Evolutionary conservation across 2,113 vertebrate genomes (phyloP).

Genomic region (Phaethon lepturus): DNA sequence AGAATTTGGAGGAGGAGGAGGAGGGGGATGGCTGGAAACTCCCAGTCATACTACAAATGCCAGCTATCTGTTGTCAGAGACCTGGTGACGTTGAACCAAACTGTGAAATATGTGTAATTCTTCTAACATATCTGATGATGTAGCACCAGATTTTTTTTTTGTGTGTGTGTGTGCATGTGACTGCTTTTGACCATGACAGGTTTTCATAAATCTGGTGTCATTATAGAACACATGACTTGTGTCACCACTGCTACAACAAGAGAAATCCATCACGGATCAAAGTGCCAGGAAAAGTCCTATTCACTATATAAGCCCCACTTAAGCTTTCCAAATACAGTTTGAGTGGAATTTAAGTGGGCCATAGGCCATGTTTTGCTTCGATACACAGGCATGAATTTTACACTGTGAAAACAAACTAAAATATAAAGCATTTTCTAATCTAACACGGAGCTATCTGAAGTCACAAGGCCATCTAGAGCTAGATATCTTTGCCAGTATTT

Average conservation of each 20-base stretch:
- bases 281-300: conserved; percentile 54
- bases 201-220: conserved; percentile 68
- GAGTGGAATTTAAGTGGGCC: conserved; percentile 55
- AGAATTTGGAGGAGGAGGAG: conserved; percentile 38
- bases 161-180: background rate
- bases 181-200: conserved; percentile 55
- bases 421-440: conserved; percentile 15
- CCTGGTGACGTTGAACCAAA: conserved; percentile 45
- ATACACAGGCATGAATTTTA: conserved; percentile 6
- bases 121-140: conserved; percentile 39
- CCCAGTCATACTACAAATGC: background rate
- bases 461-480: conserved; percentile 61
- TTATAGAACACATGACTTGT: conserved; percentile 63
- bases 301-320: conserved; percentile 27
- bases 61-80: conserved; percentile 42
- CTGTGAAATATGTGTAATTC: conserved; percentile 53
- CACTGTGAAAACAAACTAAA: conserved; percentile 19
- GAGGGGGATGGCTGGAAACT: background rate
- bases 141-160: conserved; percentile 21
- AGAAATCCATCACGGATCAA: conserved; percentile 60
- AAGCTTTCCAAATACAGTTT: conserved; percentile 53
- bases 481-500: conserved; percentile 34
- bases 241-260: conserved; percentile 58
- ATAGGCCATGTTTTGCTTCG: conserved; percentile 32
- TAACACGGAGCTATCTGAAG: background rate